Evolutionary conservation across 2,888 invertebrate genomes (phyloP).

Genomic region (Agrenia bidenticulata): DNA sequence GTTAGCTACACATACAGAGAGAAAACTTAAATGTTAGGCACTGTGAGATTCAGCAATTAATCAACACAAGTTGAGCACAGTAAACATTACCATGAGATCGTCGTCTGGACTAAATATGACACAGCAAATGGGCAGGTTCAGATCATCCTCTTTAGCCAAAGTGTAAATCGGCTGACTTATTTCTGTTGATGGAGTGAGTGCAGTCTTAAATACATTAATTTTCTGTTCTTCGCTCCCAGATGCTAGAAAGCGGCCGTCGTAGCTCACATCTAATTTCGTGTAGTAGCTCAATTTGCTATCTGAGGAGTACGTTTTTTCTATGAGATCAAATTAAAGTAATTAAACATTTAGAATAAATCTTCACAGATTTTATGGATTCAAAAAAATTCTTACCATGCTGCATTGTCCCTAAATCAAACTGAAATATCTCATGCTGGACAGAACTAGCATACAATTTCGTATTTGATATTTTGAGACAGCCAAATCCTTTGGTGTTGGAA

Average conservation of each 20-base stretch:
- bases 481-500: slow-evolving; percentile 1
- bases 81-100: slow-evolving; percentile 1
- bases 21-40: too few relatives aligned
- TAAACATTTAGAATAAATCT: slow-evolving; percentile 1
- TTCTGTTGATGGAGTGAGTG: background rate
- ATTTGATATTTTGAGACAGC: slow-evolving; percentile 1
- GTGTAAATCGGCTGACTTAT: background rate
- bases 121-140: slow-evolving; percentile 7
- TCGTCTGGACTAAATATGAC: slow-evolving; percentile 6
- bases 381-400: background rate
- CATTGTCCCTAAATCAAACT: slow-evolving; percentile 11
- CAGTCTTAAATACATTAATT: slow-evolving; percentile 5
- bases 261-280: slow-evolving; percentile 12
- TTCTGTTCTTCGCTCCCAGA: background rate
- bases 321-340: background rate
- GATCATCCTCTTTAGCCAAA: background rate
- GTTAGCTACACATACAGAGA: slow-evolving; percentile 1
- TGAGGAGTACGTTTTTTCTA: slow-evolving; percentile 3
- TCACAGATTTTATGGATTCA: background rate
- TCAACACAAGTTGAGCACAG: background rate
- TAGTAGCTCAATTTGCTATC: background rate
- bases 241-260: background rate
- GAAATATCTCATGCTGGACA: slow-evolving; percentile 8
- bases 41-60: too few relatives aligned
- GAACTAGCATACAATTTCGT: slow-evolving; percentile 9